phyloP scores from a whole-genome alignment of 1,140 invertebrate species.

The Bathynomus jamesi region DNA sequence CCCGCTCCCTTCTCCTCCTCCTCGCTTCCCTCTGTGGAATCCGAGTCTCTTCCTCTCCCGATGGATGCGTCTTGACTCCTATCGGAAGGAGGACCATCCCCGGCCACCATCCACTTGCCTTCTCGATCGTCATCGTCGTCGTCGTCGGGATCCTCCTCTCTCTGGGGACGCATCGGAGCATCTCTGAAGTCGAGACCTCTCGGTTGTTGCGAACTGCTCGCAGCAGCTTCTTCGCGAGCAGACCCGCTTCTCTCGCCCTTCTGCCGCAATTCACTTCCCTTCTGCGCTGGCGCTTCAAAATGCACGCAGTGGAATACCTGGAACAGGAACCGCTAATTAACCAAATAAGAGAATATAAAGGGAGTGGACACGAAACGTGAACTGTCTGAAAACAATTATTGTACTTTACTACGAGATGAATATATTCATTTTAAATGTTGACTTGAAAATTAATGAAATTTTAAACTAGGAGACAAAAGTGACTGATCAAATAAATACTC shows the following conservation, averaged over 20 bases:
- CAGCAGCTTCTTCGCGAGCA: not conserved
- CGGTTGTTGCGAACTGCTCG: not conserved
- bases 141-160: not conserved
- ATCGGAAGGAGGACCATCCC: not conserved
- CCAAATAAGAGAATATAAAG: not conserved
- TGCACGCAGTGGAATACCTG: constrained; percentile 97
- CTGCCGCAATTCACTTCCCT: constrained; percentile 23
- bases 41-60: not conserved
- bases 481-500: not conserved
- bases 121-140: not conserved
- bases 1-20: not conserved
- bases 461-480: not conserved
- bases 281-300: constrained; percentile 65
- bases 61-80: not conserved
- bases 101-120: not conserved
- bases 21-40: not conserved
- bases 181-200: not conserved
- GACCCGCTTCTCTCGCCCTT: not conserved
- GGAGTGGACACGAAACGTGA: not conserved
- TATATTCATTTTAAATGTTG: not conserved
- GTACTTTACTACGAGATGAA: not conserved
- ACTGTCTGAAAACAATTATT: not conserved
- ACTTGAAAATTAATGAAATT: not conserved
- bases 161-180: not conserved
- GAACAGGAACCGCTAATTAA: constrained; percentile 30